These are phyloP conservation scores for Myotis findleyi DNA, from an alignment of 2,797 vertebrate species.

Conservation along the genomic window DNA sequence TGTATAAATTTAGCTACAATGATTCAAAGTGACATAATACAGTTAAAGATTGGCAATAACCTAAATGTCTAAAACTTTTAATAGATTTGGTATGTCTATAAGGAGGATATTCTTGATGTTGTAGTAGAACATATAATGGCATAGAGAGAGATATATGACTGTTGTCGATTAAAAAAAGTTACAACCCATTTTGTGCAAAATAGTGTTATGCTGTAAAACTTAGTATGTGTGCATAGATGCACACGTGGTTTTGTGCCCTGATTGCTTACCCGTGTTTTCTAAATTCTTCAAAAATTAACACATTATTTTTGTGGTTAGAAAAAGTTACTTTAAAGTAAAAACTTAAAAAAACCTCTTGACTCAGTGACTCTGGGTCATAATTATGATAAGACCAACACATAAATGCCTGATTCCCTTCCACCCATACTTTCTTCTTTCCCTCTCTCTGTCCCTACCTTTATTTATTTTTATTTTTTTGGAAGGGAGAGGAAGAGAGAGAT, in stretches of 20 bases:
- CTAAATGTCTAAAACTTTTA: slow-evolving; percentile 7
- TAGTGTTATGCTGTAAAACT: background rate
- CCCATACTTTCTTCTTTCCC: background rate
- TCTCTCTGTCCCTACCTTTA: background rate
- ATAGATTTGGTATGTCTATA: background rate
- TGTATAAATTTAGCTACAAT: slow-evolving; percentile 19
- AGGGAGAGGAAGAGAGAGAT: no score
- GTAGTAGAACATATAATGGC: background rate
- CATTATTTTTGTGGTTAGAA: background rate
- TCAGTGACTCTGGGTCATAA: background rate
- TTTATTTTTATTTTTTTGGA: no score
- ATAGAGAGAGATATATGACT: background rate
- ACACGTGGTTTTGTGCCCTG: background rate
- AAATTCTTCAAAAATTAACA: slow-evolving; percentile 39
- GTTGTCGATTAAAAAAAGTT: background rate
- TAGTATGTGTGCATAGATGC: background rate
- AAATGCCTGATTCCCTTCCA: background rate
- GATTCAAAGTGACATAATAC: background rate
- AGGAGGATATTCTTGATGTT: background rate
- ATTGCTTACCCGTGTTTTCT: background rate
- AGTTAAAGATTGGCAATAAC: background rate
- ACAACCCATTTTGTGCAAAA: background rate
- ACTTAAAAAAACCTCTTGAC: background rate
- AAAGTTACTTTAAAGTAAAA: slow-evolving; percentile 10
- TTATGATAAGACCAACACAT: background rate